phyloP scores from a whole-genome alignment of 1,140 invertebrate species.

The Eumeta japonica region DNA sequence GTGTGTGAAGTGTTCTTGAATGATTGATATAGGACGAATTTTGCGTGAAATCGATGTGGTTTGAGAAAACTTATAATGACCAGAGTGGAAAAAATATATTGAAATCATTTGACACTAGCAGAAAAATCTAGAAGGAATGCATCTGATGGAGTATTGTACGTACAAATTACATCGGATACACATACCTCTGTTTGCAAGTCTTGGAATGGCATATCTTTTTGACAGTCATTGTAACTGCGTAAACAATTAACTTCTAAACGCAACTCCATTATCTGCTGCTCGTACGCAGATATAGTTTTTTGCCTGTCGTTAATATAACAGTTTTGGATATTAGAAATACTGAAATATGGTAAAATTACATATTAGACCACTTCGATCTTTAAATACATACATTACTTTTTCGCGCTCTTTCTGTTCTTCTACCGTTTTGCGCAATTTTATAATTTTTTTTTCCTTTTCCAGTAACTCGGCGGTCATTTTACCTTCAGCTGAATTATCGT shows the following conservation, averaged over 20 bases:
- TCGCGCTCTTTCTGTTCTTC: conserved; percentile 36
- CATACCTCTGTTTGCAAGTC: conserved; percentile 41
- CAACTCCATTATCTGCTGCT: conserved; percentile 31
- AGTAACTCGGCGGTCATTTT: conserved; percentile 39
- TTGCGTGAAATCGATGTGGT: too few relatives aligned
- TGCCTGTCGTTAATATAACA: conserved; percentile 22
- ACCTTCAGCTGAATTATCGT: too few relatives aligned
- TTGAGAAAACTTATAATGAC: too few relatives aligned
- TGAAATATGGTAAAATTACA: neutral
- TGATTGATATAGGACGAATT: too few relatives aligned
- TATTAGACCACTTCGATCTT: too few relatives aligned
- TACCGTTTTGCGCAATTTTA: conserved; percentile 29
- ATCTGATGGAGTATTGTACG: too few relatives aligned
- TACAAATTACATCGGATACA: too few relatives aligned
- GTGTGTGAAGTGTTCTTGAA: too few relatives aligned
- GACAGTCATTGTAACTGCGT: conserved; percentile 36
- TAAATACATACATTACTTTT: conserved; percentile 27
- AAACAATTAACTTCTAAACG: conserved; percentile 35
- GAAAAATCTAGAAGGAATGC: too few relatives aligned
- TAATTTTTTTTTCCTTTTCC: conserved; percentile 35
- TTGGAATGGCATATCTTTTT: conserved; percentile 31
- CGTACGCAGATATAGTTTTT: conserved; percentile 38
- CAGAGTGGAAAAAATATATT: too few relatives aligned
- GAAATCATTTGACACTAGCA: too few relatives aligned
- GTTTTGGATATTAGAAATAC: conserved; percentile 2